phyloP scores from a whole-genome alignment of 2,888 invertebrate species.

The Calameuta pallipes region DNA sequence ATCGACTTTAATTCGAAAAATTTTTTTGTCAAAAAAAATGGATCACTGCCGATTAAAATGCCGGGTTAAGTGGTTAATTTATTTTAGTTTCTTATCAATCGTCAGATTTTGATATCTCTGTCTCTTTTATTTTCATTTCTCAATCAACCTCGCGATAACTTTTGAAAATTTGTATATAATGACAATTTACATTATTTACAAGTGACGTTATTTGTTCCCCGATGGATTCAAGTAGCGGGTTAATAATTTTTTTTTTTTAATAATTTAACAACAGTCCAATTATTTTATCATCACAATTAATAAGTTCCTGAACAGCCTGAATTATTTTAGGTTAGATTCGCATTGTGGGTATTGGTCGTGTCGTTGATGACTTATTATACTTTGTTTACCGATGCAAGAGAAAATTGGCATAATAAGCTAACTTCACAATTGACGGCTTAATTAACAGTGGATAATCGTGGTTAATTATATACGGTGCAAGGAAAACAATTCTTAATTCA shows the following conservation, averaged over 20 bases:
- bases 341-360: neutral
- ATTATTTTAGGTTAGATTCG: neutral
- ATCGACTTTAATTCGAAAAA: no score
- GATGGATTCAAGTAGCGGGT: neutral
- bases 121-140: neutral
- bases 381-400: neutral
- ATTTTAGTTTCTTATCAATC: neutral
- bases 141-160: neutral
- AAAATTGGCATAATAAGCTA: neutral
- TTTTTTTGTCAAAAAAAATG: no score
- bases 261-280: no score
- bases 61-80: neutral
- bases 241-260: neutral
- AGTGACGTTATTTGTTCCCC: no score
- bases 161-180: neutral
- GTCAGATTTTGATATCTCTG: neutral
- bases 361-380: neutral
- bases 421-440: neutral
- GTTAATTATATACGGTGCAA: neutral
- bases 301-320: neutral
- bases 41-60: no score
- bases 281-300: neutral
- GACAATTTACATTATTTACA: no score
- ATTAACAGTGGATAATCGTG: neutral
- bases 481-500: neutral